phyloP scores from a whole-genome alignment of 2,113 vertebrate species.

The Onychorhynchus coronatus region DNA sequence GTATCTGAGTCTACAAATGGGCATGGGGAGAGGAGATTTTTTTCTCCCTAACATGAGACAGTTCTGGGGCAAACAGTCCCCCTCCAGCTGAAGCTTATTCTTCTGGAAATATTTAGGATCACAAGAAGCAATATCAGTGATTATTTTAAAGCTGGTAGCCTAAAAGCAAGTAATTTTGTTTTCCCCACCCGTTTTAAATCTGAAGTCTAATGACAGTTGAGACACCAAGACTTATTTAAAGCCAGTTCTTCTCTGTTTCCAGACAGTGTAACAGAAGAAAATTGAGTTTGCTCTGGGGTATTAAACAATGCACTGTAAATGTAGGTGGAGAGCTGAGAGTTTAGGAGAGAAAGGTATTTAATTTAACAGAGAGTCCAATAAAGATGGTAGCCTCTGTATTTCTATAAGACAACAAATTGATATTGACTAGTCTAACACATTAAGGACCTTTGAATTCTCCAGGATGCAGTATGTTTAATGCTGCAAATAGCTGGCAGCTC shows the following conservation, averaged over 20 bases:
- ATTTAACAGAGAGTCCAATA: neutral
- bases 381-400: neutral
- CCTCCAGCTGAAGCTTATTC: neutral
- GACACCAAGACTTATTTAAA: neutral
- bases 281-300: neutral
- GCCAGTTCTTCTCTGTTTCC: neutral
- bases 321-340: neutral
- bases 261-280: neutral
- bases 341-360: neutral
- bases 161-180: neutral
- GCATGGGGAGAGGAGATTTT: neutral
- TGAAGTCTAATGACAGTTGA: neutral
- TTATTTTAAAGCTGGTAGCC: neutral
- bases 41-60: neutral
- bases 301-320: neutral
- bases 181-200: neutral
- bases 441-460: neutral
- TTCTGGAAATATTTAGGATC: neutral
- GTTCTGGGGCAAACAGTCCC: neutral
- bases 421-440: conserved; percentile 14
- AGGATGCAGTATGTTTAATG: neutral
- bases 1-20: neutral
- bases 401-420: neutral
- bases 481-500: neutral
- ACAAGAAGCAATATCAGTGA: neutral